Conservation (phyloP, 2,113 vertebrate genomes). For the Cyphomyrus discorhynchus region DNA sequence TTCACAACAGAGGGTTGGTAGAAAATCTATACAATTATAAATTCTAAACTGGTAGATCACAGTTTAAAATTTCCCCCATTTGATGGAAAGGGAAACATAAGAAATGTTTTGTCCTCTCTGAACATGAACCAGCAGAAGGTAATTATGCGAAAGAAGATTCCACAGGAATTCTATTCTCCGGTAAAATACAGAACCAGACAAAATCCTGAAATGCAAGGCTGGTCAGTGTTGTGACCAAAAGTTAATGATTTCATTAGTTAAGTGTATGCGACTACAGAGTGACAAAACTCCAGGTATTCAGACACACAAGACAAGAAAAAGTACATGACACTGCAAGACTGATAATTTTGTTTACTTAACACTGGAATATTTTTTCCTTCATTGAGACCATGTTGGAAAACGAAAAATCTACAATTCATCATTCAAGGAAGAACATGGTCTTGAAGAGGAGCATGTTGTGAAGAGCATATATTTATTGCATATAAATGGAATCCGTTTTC, state of each 20-base stretch:
- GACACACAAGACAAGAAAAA: neutral
- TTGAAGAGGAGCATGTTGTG: neutral
- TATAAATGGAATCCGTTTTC: neutral
- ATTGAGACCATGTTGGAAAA: neutral
- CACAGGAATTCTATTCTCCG: neutral
- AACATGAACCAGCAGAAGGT: neutral
- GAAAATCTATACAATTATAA: neutral
- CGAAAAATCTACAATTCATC: slow-evolving; percentile 9
- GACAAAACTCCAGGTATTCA: neutral
- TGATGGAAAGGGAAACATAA: neutral
- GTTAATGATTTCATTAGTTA: neutral
- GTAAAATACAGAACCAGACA: neutral
- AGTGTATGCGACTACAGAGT: neutral
- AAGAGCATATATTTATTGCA: neutral
- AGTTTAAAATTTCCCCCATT: neutral
- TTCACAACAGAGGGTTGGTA: neutral
- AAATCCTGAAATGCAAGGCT: neutral
- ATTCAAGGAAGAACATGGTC: neutral
- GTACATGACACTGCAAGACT: neutral
- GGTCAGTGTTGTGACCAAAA: neutral
- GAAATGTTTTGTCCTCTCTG: neutral
- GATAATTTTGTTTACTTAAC: slow-evolving; percentile 11
- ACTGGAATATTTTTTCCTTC: neutral
- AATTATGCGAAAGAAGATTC: neutral
- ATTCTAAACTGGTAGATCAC: neutral